A percentile compares a stretch with the other conserved stretches of the same genome.
Conservation (phyloP, 2,113 vertebrate species). For the Ancistrus triradiatus region DNA sequence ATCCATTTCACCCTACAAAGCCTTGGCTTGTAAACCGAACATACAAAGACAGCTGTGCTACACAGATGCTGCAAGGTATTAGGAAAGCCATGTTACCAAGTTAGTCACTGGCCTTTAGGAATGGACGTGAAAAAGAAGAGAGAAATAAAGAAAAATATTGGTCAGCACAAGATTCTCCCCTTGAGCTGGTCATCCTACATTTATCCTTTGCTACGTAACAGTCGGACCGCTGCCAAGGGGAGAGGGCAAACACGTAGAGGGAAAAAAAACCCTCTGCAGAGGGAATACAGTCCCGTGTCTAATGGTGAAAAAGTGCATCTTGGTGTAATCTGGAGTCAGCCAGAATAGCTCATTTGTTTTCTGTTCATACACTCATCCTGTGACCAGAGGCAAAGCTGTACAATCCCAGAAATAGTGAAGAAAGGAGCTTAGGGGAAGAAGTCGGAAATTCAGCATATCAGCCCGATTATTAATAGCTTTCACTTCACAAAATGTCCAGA, state of each 20-base stretch:
- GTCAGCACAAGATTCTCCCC: neutral
- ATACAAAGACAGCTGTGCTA: slow-evolving; percentile 5
- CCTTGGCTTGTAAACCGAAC: slow-evolving; percentile 4
- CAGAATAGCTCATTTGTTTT: slow-evolving; percentile 47
- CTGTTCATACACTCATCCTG: slow-evolving; percentile 22
- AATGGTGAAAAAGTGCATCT: slow-evolving; percentile 27
- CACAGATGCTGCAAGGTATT: neutral
- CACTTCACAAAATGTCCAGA: neutral
- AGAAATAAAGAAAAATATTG: no score
- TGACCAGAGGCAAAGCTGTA: slow-evolving; percentile 32
- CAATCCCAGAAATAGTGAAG: slow-evolving; percentile 26
- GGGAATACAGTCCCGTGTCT: neutral
- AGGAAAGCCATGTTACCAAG: neutral
- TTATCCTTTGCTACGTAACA: neutral
- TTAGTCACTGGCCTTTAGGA: neutral
- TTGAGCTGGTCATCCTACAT: neutral
- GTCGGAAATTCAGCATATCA: slow-evolving; percentile 22
- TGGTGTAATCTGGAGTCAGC: slow-evolving; percentile 27
- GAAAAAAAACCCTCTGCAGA: neutral
- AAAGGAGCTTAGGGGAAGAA: slow-evolving; percentile 18
- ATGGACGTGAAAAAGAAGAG: neutral
- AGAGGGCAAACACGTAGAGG: neutral
- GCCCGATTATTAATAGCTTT: neutral
- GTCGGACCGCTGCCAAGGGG: neutral
- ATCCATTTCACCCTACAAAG: neutral